Evolutionary conservation across 2,113 vertebrate species (phyloP), one percentile per base, ranked within the genome.

Genomic region (Rhinogobius similis): DNA sequence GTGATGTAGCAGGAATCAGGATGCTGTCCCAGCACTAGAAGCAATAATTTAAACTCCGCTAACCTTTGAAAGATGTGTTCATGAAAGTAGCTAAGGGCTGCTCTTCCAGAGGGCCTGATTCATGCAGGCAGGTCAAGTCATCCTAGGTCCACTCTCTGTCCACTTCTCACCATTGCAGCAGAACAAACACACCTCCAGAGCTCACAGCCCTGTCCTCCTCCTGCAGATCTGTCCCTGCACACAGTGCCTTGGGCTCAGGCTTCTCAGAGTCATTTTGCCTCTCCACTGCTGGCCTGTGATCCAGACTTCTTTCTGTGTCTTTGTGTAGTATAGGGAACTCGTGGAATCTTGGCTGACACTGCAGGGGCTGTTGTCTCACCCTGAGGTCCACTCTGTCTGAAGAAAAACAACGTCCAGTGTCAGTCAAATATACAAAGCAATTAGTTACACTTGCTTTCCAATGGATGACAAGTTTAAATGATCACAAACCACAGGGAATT

Each of bases 121-220:
- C 50, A 50, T 4, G 2, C 0, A 13, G 24, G 43, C 5, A 1
- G 18, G 24, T 58, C 59, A 64, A 26, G 52, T 75, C 58, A 12
- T 64, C 71, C 36, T 77, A 66, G 24, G 14, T 56, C 53, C 23
- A 16, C 18, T 36, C 29, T 73, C 21, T 11, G 46, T n/a, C 61
- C 32, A 10, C 63, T 56, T 56, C 50, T 43, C 63, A 66, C 29
- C 43, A 55, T 36, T 38, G 61, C 67, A 38, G 4, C 18, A 29
- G 56, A 48, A 77, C 65, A 65, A 48, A 82, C 48, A 70, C 70
- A 79, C 68, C 73, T 79, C 72, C 21, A 4, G 3, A 26, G 56
- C 63, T 73, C 65, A 72, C 41, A 23, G 24, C 23, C 24, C 53
- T n/a, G 29, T 11, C 7, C 29, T 36, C 2, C 29, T n/a, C 10